phyloP scores from a whole-genome alignment of 2,113 vertebrate genomes.

The Talpa occidentalis region DNA sequence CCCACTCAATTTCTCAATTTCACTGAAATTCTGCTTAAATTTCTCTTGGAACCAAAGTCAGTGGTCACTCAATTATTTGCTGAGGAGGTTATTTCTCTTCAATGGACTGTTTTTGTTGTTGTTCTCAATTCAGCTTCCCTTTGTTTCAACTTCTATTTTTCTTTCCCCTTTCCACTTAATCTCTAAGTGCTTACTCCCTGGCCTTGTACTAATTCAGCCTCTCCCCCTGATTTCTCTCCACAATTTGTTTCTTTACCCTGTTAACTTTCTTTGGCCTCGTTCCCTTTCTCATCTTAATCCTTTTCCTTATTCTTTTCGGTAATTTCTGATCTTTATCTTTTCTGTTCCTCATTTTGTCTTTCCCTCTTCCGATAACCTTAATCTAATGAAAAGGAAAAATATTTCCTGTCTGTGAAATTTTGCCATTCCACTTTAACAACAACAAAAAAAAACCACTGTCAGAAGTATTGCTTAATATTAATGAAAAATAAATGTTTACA shows the following conservation, averaged over 20 bases:
- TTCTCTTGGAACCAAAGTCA: not conserved
- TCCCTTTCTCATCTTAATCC: not conserved
- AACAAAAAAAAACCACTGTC: conserved; percentile 60
- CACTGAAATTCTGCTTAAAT: not conserved
- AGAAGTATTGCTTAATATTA: conserved; percentile 53
- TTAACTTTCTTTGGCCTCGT: not conserved
- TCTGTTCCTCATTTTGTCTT: conserved; percentile 24
- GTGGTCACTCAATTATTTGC: not conserved
- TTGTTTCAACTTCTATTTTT: not conserved
- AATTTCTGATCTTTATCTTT: not conserved
- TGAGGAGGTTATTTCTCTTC: not conserved
- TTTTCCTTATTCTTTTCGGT: not conserved
- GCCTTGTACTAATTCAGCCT: not conserved
- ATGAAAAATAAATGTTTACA: conserved; percentile 71
- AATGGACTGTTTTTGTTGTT: not conserved
- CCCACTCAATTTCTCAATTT: not conserved
- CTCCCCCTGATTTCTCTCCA: not conserved
- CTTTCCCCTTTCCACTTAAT: not conserved
- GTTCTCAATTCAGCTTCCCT: not conserved
- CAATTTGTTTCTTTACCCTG: not conserved
- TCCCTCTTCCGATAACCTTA: conserved; percentile 28
- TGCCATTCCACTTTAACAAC: conserved; percentile 53
- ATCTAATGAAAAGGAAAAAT: not conserved
- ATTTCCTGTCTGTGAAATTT: conserved; percentile 50
- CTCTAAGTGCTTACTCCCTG: not conserved